phyloP scores from a whole-genome alignment of 1,140 invertebrate genomes.

The Brachionus plicatilis region DNA sequence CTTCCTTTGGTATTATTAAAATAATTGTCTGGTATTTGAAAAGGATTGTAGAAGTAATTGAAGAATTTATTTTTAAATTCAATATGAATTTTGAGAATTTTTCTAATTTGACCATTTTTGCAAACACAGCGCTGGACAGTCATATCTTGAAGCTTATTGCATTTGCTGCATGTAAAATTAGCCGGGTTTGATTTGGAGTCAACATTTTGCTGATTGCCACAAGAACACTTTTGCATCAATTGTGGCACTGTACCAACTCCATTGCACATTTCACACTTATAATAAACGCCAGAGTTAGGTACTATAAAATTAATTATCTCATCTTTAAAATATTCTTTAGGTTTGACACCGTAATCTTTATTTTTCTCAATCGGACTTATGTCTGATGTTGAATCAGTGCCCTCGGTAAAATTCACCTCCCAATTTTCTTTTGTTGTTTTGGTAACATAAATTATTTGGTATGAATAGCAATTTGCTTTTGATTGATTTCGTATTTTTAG shows the following conservation, averaged over 20 bases:
- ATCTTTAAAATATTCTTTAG: slow-evolving; percentile 9
- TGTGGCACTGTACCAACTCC: background rate
- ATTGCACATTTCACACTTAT: background rate
- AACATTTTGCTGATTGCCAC: background rate
- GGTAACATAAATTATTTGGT: background rate
- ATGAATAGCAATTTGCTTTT: background rate
- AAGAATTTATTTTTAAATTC: background rate
- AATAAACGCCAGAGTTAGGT: background rate
- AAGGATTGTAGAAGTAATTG: background rate
- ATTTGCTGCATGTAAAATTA: background rate
- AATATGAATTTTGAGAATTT: background rate
- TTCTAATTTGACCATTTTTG: background rate
- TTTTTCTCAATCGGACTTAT: background rate
- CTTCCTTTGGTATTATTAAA: background rate
- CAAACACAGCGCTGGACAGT: background rate
- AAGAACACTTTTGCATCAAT: background rate
- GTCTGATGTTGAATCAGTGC: background rate
- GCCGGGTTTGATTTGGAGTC: background rate
- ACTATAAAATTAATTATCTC: background rate
- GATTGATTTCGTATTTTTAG: background rate
- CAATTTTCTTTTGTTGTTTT: background rate
- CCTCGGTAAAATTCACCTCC: background rate
- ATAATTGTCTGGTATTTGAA: background rate
- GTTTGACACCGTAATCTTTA: background rate
- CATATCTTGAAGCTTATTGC: background rate